These are phyloP conservation scores for Chesias legatella DNA, from an alignment of 2,888 invertebrate genomes.

Conservation along the genomic window DNA sequence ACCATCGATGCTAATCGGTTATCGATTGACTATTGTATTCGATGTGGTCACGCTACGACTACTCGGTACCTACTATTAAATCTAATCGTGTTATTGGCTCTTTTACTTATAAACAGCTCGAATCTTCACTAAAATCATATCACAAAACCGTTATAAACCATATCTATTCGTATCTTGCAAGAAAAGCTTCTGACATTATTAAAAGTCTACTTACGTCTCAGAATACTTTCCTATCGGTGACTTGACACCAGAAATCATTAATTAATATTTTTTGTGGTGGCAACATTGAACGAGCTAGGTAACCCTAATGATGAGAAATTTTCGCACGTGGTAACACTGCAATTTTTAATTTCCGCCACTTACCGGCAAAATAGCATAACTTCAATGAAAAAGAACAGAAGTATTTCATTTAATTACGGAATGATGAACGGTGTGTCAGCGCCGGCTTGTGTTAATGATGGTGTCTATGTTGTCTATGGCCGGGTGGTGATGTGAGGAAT, in stretches of 20 bases:
- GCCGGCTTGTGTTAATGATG: slow-evolving; percentile 46
- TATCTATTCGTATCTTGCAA: too few species aligned
- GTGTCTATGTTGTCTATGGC: slow-evolving; percentile 13
- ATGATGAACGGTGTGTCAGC: slow-evolving; percentile 51
- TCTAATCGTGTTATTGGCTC: too few species aligned
- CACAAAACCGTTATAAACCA: too few species aligned
- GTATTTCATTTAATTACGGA: slow-evolving; percentile 42
- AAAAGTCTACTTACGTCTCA: too few species aligned
- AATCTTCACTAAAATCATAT: too few species aligned
- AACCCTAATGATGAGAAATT: slow-evolving; percentile 19
- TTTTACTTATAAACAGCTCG: too few species aligned
- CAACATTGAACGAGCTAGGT: slow-evolving; percentile 1
- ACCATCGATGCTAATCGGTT: slow-evolving; percentile 29
- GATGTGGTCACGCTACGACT: slow-evolving; percentile 23
- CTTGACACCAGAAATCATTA: background rate
- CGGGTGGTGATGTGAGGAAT: slow-evolving; percentile 7
- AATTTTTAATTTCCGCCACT: slow-evolving; percentile 6
- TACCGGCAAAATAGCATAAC: slow-evolving; percentile 9
- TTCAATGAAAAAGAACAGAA: slow-evolving; percentile 14
- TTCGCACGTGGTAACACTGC: slow-evolving; percentile 13
- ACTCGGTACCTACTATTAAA: too few species aligned
- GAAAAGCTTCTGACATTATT: too few species aligned
- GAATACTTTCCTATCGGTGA: too few species aligned
- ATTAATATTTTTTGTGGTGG: slow-evolving; percentile 1
- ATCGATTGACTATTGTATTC: slow-evolving; percentile 22